Percentiles rank a stretch among this genome's conserved stretches.
Evolutionary conservation across 2,888 invertebrate species (phyloP).

Genomic region (Ganaspis brasiliensis): DNA sequence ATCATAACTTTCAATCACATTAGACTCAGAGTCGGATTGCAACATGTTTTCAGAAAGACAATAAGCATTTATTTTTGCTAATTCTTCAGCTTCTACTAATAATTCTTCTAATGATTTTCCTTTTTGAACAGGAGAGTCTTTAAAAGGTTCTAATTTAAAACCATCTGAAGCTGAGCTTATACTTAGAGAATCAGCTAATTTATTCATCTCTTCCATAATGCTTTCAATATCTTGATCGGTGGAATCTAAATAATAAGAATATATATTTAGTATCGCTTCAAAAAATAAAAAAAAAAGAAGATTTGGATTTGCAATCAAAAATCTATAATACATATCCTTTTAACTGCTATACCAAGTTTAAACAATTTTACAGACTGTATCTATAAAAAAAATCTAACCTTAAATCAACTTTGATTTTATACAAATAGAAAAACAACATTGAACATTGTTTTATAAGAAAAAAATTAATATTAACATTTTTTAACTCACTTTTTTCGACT

Average conservation of each 20-base stretch:
- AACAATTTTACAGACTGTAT: too few species aligned
- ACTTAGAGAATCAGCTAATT: slow-evolving; percentile 74
- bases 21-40: slow-evolving; percentile 70
- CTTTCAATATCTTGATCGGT: slow-evolving; percentile 78
- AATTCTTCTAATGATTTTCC: slow-evolving; percentile 77
- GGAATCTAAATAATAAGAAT: slow-evolving; percentile 68
- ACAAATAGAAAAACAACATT: too few species aligned
- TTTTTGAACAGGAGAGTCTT: slow-evolving; percentile 71
- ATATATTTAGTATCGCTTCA: background rate
- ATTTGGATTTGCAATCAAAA: too few species aligned
- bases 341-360: too few species aligned
- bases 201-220: slow-evolving; percentile 78
- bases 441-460: too few species aligned
- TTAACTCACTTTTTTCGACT: too few species aligned
- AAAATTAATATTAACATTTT: too few species aligned
- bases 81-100: slow-evolving; percentile 76
- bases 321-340: too few species aligned
- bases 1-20: slow-evolving; percentile 62
- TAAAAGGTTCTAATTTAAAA: slow-evolving; percentile 67
- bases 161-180: slow-evolving; percentile 71
- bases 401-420: background rate
- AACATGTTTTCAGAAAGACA: slow-evolving; percentile 72
- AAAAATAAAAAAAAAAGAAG: slow-evolving; percentile 11
- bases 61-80: slow-evolving; percentile 73
- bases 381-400: too few species aligned